Base-by-base conservation (phyloP, 2,888 invertebrate genomes). In the Heliconius hortense region DNA sequence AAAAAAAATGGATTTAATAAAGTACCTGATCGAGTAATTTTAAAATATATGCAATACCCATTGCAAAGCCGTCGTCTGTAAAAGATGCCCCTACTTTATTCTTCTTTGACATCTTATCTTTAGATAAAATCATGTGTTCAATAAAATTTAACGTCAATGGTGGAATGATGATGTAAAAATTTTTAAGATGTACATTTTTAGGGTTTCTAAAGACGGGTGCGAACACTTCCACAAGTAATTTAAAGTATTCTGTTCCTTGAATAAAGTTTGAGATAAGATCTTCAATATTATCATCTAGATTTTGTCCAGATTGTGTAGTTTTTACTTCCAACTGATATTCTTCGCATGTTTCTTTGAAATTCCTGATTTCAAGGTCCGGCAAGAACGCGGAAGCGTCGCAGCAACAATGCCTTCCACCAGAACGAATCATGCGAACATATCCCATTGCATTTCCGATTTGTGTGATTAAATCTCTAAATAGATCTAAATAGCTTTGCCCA, bases 401-500 rank as follows among this genome's bases (percentile, higher is more conserved):
- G 85, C 98, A 97, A 82, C 98, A 98, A 87, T 99, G 97, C 66
- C 98, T 95, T 7, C 98, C 98, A 26, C 99, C 99, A 0, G 99
- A 98, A 73, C 98, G 95, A 76, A 99, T 97, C 93, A 99, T 96
- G 70, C 99, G 95, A 7, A 99, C 97, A 86, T 99, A 99, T 3
- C 99, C 99, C 95, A 99, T 96, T 0, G 98, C 98, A 90, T 99
- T 99, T 24, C 98, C 99, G 84, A 99, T 98, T 86, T 99, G 98
- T 70, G 97, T 98, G 74, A 99, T 97, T 8, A 99, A 95, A 81
- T 97, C 96, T 62, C 99, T 95, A 89, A 99, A 99, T 82, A 98
- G 95, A 91, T 99, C 99, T 86, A 99, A 95, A 88, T 97, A 98
- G 80, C 98, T 98, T 79, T 96, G 95, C 1, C 97, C 98, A 80